A percentile compares a stretch with the other conserved stretches of the same genome.
Evolutionary conservation across 2,888 invertebrate genomes (phyloP).

Genomic region (Lasioglossum oenotherae): DNA sequence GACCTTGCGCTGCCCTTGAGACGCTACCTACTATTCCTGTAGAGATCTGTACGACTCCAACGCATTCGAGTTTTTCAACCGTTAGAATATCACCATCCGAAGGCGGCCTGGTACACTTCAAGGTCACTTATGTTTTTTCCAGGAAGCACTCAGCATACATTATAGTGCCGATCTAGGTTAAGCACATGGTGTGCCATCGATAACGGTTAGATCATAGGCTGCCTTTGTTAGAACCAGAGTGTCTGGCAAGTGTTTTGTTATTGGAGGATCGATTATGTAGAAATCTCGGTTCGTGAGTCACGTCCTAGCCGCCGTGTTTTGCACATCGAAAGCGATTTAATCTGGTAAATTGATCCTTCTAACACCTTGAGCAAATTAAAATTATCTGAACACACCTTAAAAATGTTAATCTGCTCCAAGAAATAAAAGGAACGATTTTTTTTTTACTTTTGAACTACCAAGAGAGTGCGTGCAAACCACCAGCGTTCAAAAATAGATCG

Average conservation of each 20-base stretch:
- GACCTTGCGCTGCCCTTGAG: slow-evolving; percentile 23
- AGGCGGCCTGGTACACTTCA: not conserved
- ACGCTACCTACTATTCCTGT: slow-evolving; percentile 5
- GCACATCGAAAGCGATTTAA: not conserved
- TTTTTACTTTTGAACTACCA: not conserved
- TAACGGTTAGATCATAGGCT: not conserved
- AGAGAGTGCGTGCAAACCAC: not conserved
- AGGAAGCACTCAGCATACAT: slow-evolving; percentile 12
- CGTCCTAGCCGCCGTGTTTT: not conserved
- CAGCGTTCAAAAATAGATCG: not conserved
- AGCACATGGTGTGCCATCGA: slow-evolving; percentile 5
- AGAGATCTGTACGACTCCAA: not conserved
- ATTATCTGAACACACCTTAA: not conserved
- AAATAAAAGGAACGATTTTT: not conserved
- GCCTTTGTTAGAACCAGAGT: not conserved
- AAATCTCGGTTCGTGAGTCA: not conserved
- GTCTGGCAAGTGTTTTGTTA: not conserved
- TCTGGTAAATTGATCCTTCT: not conserved
- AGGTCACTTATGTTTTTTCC: slow-evolving; percentile 15
- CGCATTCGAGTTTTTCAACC: not conserved
- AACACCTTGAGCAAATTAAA: not conserved
- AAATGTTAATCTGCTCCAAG: not conserved
- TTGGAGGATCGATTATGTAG: not conserved
- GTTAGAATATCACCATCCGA: not conserved
- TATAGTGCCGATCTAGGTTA: slow-evolving; percentile 1